phyloP scores from a whole-genome alignment of 2,113 vertebrate species.

The Sciurus niger region DNA sequence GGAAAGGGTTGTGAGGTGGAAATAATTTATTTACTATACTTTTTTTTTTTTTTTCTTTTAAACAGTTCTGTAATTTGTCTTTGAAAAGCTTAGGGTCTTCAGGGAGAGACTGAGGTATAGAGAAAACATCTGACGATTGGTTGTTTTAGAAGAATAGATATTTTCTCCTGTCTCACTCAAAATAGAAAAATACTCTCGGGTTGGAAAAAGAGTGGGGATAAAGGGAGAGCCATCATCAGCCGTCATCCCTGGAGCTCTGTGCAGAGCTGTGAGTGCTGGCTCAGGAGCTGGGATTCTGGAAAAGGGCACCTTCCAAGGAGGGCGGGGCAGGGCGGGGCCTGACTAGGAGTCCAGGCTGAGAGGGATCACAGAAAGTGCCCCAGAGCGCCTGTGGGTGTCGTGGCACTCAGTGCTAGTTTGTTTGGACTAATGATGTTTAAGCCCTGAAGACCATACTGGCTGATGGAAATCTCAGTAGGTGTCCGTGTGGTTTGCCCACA shows the following conservation, averaged over 20 bases:
- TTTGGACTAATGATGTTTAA: background rate
- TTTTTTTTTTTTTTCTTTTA: background rate
- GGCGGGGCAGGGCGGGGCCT: background rate
- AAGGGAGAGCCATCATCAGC: too few relatives aligned
- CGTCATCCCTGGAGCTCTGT: background rate
- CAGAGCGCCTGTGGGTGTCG: background rate
- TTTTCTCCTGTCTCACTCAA: background rate
- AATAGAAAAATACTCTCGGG: background rate
- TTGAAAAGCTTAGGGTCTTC: constrained; percentile 23
- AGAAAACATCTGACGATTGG: background rate
- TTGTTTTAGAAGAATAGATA: background rate
- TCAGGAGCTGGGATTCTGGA: background rate
- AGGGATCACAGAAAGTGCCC: too few relatives aligned
- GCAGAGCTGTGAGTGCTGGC: background rate
- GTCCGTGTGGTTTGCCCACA: fast-evolving
- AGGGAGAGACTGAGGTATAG: background rate
- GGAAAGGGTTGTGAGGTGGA: background rate
- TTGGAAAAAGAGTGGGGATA: background rate
- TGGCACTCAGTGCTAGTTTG: background rate
- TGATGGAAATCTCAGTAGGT: background rate
- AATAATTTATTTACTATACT: background rate
- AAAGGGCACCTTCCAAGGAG: background rate
- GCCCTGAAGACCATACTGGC: background rate
- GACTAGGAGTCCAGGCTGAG: background rate
- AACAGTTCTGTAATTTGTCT: background rate